Percentiles rank a stretch among this genome's conserved stretches.
These are phyloP conservation scores for Podotricha telesiphe DNA, from an alignment of 2,888 invertebrate species.

Conservation along the genomic window DNA sequence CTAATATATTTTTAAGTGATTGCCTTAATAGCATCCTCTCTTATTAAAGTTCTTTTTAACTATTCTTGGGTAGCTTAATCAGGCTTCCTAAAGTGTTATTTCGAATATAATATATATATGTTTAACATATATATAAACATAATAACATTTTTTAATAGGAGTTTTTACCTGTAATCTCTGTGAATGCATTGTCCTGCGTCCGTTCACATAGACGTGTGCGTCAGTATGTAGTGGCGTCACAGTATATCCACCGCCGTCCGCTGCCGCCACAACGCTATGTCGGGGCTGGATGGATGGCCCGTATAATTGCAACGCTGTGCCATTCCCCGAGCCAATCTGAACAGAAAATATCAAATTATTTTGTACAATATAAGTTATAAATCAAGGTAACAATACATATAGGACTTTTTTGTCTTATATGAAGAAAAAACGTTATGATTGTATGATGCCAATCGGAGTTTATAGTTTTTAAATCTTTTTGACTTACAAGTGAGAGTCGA, in stretches of 20 bases:
- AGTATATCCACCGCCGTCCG: constrained; percentile 96
- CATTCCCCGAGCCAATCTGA: constrained; percentile 90
- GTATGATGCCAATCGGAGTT: not conserved
- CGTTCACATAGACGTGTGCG: constrained; percentile 97
- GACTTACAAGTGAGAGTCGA: not conserved
- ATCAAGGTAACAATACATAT: no score
- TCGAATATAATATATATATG: not conserved
- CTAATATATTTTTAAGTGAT: no score
- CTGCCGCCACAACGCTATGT: constrained; percentile 97
- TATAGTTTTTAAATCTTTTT: not conserved
- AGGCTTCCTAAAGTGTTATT: not conserved
- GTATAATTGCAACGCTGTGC: constrained; percentile 89
- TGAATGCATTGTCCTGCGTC: constrained; percentile 95
- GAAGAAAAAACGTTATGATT: not conserved
- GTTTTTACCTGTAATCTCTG: constrained; percentile 90
- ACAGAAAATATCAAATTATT: not conserved
- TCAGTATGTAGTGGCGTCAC: constrained; percentile 96
- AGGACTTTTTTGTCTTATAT: no score
- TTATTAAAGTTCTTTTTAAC: no score
- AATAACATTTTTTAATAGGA: not conserved
- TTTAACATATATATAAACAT: not conserved
- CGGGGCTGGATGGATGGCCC: constrained; percentile 96
- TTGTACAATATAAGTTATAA: not conserved
- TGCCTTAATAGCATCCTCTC: no score
- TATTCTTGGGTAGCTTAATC: no score